A percentile compares a stretch with the other conserved stretches of the same genome.
Conservation (phyloP, 1,140 invertebrate species). For the Zaprionus capensis region DNA sequence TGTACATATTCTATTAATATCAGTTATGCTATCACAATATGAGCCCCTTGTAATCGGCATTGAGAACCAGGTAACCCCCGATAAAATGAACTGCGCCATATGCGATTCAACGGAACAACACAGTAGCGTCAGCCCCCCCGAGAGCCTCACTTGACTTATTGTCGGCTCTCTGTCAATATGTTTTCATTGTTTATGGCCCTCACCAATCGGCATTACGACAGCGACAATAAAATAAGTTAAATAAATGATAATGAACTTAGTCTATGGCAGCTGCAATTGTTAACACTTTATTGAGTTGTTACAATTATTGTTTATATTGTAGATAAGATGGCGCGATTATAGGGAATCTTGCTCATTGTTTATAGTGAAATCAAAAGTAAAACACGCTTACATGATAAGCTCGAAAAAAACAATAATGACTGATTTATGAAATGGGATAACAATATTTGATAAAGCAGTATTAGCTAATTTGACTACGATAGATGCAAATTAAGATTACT, state of each 20-base stretch:
- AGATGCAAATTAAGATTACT: no score
- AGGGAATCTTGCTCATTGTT: neutral
- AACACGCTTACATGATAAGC: neutral
- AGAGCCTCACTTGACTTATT: conserved; percentile 1
- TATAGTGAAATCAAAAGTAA: conserved; percentile 4
- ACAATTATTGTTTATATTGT: conserved; percentile 11
- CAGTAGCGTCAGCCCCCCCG: neutral
- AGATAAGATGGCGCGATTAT: neutral
- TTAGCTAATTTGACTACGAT: no score
- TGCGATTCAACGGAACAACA: neutral
- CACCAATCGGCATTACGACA: neutral
- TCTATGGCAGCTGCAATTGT: conserved; percentile 5
- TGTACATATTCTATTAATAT: no score
- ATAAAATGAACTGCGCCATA: conserved; percentile 20
- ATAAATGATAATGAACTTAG: conserved; percentile 17
- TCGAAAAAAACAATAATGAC: no score
- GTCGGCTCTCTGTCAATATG: conserved; percentile 7
- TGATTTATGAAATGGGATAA: no score
- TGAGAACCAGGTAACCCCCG: neutral
- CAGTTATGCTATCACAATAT: neutral
- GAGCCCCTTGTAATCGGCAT: neutral
- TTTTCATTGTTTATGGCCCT: conserved; percentile 24
- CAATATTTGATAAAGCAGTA: no score
- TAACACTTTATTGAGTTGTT: conserved; percentile 14
- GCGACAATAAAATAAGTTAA: conserved; percentile 29